These are phyloP conservation scores for Diabrotica undecimpunctata DNA, from an alignment of 1,140 invertebrate species.

Conservation along the genomic window DNA sequence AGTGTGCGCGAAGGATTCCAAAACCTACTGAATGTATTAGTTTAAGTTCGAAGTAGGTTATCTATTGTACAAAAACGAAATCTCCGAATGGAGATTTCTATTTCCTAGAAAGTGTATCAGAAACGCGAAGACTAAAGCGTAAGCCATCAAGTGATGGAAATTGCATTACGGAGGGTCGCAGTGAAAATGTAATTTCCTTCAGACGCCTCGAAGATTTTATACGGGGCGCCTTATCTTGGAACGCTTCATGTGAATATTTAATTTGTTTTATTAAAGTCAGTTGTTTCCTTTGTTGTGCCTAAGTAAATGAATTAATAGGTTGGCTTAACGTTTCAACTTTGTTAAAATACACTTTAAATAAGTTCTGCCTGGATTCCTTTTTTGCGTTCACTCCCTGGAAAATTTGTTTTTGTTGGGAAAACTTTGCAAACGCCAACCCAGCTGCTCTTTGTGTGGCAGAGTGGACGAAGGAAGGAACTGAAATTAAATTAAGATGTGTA, in stretches of 20 bases:
- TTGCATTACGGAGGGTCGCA: constrained; percentile 16
- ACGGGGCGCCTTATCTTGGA: constrained; percentile 13
- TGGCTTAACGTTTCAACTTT: not conserved
- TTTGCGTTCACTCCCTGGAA: not conserved
- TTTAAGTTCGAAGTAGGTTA: not conserved
- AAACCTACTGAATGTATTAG: not conserved
- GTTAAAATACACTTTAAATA: constrained; percentile 2
- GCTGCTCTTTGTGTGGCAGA: too few species aligned
- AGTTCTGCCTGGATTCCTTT: not conserved
- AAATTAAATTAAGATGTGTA: too few species aligned
- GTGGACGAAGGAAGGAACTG: too few species aligned
- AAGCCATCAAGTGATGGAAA: constrained; percentile 20
- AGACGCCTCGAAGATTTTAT: constrained; percentile 19
- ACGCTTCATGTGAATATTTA: constrained; percentile 19
- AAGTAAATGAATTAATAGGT: constrained; percentile 12
- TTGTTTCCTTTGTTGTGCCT: constrained; percentile 13
- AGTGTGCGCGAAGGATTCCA: not conserved
- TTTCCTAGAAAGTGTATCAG: constrained; percentile 14
- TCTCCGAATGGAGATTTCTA: not conserved
- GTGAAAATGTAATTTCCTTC: constrained; percentile 19
- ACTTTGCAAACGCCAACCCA: too few species aligned
- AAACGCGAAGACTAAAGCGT: constrained; percentile 10
- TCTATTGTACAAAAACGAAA: not conserved
- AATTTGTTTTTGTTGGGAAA: too few species aligned
- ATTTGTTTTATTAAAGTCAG: constrained; percentile 16